Evolutionary conservation across 2,888 invertebrate genomes (phyloP), one percentile per base, ranked within the genome.

Genomic region (Parnassius apollo): DNA sequence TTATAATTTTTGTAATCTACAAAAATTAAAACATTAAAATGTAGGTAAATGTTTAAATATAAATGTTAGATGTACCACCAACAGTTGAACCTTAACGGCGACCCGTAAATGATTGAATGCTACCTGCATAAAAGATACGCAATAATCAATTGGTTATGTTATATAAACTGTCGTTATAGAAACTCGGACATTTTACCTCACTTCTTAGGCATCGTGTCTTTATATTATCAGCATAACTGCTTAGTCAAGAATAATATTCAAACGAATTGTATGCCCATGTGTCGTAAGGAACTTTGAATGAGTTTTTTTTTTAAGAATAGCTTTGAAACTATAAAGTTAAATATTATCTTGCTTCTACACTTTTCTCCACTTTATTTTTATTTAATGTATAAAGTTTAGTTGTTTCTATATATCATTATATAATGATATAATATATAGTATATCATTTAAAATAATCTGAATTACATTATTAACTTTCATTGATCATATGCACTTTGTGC

Each of bases 201-300:
- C 68, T 69, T 71, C 74, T 72, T 74, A 69, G 71, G 72, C 70
- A 70, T 69, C 69, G 76, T 75, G 76, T 80, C 80, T 44, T 54
- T 82, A 84, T 85, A 78, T 73, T 74, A 83, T 82, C 80, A 82
- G 75, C 72, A 75, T 81, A 85, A 84, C 80, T 80, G 79, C 77
- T 82, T 76, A 82, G 71, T 79, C 81, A 78, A 84, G 82, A 80
- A 73, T 78, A 77, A 74, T 77, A 74, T 74, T 78, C 77, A 77
- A 77, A 83, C 78, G 76, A 78, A 77, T 76, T 75, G 71, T 75
- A 68, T 62, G 68, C 70, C 75, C 74, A 73, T 74, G 75, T 68
- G 65, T 66, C 72, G 53, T 58, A 57, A 62, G 72, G 75, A 76
- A 75, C 71, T 76, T 55, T 35, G 59, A 59, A 51, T 76, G 77